phyloP scores from a whole-genome alignment of 2,888 invertebrate genomes.

The Melipona bicolor region DNA sequence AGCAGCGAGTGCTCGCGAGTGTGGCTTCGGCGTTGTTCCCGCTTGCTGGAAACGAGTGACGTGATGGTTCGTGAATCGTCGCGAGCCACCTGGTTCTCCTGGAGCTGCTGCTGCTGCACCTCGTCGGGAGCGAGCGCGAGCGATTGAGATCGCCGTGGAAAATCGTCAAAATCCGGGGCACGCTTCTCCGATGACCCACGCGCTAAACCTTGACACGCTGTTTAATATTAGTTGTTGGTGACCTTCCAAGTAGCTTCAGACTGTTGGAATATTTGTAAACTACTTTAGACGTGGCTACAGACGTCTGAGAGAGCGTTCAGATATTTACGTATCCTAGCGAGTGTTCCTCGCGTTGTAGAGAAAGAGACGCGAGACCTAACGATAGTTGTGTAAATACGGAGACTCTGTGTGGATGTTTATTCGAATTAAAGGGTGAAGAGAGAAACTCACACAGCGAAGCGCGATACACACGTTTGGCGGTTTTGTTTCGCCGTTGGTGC shows the following conservation, averaged over 20 bases:
- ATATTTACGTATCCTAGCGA: background rate
- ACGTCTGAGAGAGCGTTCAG: background rate
- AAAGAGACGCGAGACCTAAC: no score
- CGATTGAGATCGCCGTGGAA: no score
- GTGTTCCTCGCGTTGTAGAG: no score
- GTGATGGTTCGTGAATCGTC: background rate
- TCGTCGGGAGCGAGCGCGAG: background rate
- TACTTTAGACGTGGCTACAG: background rate
- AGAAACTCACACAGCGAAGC: no score
- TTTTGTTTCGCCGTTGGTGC: background rate
- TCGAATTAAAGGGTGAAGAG: no score
- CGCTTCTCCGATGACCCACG: background rate
- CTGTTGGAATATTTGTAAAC: conserved; percentile 20
- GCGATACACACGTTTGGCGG: no score
- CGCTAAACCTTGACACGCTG: conserved; percentile 18
- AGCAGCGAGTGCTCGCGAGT: background rate
- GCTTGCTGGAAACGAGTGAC: background rate
- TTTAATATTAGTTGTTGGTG: conserved; percentile 12
- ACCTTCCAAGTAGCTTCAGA: background rate
- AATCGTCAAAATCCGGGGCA: no score
- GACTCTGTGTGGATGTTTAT: no score
- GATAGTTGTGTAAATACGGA: no score
- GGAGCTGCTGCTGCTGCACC: no score
- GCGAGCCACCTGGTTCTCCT: background rate
- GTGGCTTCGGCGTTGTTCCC: background rate